Percentiles rank a stretch among this genome's conserved stretches.
Conservation (phyloP, 2,888 invertebrate genomes). For the Saturnia japonica region DNA sequence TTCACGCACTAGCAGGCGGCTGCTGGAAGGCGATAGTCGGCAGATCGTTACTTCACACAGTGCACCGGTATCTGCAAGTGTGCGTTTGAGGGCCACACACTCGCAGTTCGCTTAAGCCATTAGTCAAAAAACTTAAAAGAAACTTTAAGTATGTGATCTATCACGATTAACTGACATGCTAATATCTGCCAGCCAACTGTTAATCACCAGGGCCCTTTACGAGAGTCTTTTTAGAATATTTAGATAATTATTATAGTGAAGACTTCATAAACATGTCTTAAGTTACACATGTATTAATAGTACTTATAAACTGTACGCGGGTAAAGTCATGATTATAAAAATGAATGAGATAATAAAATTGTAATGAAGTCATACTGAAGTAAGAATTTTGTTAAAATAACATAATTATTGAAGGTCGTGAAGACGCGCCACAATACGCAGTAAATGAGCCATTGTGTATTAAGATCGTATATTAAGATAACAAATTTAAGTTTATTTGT, state of each 20-base stretch:
- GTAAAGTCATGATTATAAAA: background rate
- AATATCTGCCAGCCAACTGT: too few relatives aligned
- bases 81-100: too few relatives aligned
- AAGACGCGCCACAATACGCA: background rate
- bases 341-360: slow-evolving; percentile 7
- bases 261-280: background rate
- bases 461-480: background rate
- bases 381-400: background rate
- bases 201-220: too few relatives aligned
- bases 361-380: background rate
- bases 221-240: too few relatives aligned
- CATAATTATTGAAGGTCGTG: background rate
- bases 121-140: too few relatives aligned
- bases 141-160: too few relatives aligned
- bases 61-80: too few relatives aligned
- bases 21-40: too few relatives aligned
- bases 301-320: background rate
- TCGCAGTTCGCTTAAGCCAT: too few relatives aligned
- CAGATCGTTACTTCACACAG: too few relatives aligned
- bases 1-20: too few relatives aligned
- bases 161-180: too few relatives aligned
- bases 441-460: background rate
- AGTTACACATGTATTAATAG: background rate
- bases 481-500: background rate
- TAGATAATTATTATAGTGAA: background rate